Evolutionary conservation across 2,888 invertebrate genomes (phyloP).

Genomic region (Pyralis farinalis): DNA sequence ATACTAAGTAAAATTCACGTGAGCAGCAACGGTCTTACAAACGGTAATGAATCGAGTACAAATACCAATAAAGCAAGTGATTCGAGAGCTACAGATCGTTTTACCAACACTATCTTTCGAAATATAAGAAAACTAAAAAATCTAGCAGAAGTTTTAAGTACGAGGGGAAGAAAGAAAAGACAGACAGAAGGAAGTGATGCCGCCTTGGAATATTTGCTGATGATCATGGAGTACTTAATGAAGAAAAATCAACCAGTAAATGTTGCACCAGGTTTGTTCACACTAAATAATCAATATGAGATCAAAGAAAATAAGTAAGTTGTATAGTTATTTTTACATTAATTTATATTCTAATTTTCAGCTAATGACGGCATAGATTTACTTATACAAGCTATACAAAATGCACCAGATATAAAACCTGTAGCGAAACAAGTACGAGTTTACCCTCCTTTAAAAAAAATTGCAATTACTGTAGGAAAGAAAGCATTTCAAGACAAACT

Average conservation of each 20-base stretch:
- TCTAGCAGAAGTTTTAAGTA: conserved; percentile 39
- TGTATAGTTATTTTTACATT: too few species aligned
- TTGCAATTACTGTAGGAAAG: conserved; percentile 3
- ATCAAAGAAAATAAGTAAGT: too few species aligned
- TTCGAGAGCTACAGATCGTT: conserved; percentile 32
- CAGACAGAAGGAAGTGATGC: conserved; percentile 34
- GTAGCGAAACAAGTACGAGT: conserved; percentile 34
- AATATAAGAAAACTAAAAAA: conserved; percentile 53
- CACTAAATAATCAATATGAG: too few species aligned
- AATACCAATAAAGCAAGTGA: conserved; percentile 18
- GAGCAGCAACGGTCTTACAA: neutral
- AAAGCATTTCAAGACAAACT: too few species aligned
- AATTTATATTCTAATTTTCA: conserved; percentile 29
- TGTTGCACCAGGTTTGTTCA: conserved; percentile 43
- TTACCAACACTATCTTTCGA: conserved; percentile 48
- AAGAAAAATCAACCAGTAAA: conserved; percentile 44
- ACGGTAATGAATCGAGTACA: conserved; percentile 12
- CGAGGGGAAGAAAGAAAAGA: conserved; percentile 38
- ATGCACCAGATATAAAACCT: conserved; percentile 55
- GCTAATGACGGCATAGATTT: conserved; percentile 62
- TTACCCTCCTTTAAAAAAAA: neutral
- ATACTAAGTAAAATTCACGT: conserved; percentile 32
- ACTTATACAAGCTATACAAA: conserved; percentile 60
- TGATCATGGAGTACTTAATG: conserved; percentile 59
- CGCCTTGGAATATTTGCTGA: conserved; percentile 53